Percentiles rank a stretch among this genome's conserved stretches.
These are phyloP conservation scores for Scaptomyza polygonia DNA, from an alignment of 2,888 invertebrate species.

Conservation along the genomic window DNA sequence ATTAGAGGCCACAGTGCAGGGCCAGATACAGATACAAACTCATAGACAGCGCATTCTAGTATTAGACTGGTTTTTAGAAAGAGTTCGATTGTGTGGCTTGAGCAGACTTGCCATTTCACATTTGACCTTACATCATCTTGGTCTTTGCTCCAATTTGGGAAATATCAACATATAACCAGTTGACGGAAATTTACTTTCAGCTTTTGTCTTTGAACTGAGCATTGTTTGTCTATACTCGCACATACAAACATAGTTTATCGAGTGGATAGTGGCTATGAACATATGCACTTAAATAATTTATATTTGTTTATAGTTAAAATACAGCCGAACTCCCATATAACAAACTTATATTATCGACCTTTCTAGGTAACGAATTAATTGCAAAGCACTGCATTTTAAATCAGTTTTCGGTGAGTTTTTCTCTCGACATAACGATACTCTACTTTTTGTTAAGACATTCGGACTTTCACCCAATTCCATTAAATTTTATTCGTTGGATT, in stretches of 20 bases:
- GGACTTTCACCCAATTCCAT: too few species aligned
- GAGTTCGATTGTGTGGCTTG: not conserved
- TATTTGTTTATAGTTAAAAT: not conserved
- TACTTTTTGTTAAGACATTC: too few species aligned
- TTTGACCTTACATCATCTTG: constrained; percentile 21
- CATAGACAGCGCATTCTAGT: constrained; percentile 33
- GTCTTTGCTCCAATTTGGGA: constrained; percentile 37
- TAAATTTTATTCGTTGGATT: too few species aligned
- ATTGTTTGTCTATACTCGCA: too few species aligned
- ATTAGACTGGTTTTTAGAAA: constrained; percentile 32
- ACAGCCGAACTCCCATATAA: too few species aligned
- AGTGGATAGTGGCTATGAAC: constrained; percentile 16
- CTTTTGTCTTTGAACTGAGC: constrained; percentile 50
- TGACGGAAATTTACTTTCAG: constrained; percentile 40
- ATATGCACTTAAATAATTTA: constrained; percentile 1
- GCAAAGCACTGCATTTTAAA: too few species aligned
- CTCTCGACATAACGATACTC: too few species aligned
- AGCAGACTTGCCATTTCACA: constrained; percentile 5
- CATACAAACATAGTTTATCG: constrained; percentile 16
- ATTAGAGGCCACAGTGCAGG: constrained; percentile 13
- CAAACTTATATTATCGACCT: too few species aligned
- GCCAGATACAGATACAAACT: not conserved
- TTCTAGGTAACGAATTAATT: too few species aligned
- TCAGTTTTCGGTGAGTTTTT: too few species aligned
- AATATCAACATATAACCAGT: constrained; percentile 18